Percentiles rank a stretch among this genome's conserved stretches.
Evolutionary conservation across 1,140 invertebrate genomes (phyloP).

Genomic region (Coenobita brevimanus): DNA sequence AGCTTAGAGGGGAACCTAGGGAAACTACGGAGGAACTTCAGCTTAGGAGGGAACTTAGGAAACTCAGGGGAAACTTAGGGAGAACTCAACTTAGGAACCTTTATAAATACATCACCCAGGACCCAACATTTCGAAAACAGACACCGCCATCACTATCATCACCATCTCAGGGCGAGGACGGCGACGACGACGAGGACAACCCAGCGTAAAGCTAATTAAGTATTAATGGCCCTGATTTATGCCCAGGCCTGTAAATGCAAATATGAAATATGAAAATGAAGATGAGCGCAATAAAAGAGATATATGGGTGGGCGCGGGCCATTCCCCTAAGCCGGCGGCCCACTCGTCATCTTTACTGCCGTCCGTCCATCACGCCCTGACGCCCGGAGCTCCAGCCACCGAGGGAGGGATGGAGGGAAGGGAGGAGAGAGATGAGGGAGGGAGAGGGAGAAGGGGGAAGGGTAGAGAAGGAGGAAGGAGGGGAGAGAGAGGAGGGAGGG

Average conservation of each 20-base stretch:
- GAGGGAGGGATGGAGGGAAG: background rate
- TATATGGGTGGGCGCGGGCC: conserved; percentile 83
- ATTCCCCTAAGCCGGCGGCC: conserved; percentile 80
- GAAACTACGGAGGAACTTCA: too few relatives aligned
- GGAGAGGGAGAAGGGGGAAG: background rate
- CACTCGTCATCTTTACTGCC: conserved; percentile 78
- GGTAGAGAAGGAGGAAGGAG: background rate
- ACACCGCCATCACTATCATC: conserved; percentile 14
- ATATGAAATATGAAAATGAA: conserved; percentile 89
- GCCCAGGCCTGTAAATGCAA: conserved; percentile 77
- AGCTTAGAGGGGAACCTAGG: too few relatives aligned
- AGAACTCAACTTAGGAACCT: too few relatives aligned
- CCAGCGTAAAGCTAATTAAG: conserved; percentile 80
- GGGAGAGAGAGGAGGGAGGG: conserved; percentile 5
- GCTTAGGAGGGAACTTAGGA: too few relatives aligned
- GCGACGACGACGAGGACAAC: conserved; percentile 16
- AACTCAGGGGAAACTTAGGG: too few relatives aligned
- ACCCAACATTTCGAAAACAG: too few relatives aligned
- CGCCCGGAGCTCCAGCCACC: conserved; percentile 26
- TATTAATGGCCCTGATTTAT: conserved; percentile 81
- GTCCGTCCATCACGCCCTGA: conserved; percentile 79
- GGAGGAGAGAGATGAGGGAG: background rate
- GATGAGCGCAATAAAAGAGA: conserved; percentile 86
- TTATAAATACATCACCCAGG: too few relatives aligned
- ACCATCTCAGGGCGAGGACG: conserved; percentile 10